These are phyloP conservation scores for Cochlearius cochlearius DNA, from an alignment of 2,113 vertebrate genomes.

Conservation along the genomic window DNA sequence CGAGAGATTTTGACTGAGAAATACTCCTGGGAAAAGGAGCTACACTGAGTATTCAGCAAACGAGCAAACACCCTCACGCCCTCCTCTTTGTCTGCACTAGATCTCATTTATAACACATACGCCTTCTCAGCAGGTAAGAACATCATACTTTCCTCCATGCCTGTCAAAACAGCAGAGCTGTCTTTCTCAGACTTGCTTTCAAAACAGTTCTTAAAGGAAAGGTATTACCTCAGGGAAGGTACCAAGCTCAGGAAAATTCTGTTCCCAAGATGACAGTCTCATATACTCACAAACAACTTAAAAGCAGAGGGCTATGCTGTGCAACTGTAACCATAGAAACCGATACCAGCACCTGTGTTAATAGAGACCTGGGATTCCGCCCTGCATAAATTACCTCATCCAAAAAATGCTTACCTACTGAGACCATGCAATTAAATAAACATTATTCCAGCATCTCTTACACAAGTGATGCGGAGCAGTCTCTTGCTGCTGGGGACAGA, in stretches of 20 bases:
- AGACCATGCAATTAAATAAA: background rate
- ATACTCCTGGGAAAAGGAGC: background rate
- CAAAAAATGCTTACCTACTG: background rate
- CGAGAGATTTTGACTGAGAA: background rate
- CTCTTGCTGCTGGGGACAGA: background rate
- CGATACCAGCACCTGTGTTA: background rate
- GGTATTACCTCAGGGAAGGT: background rate
- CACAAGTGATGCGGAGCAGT: background rate
- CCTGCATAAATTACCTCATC: background rate
- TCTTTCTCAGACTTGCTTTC: background rate
- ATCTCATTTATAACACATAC: background rate
- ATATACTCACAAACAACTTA: constrained; percentile 19
- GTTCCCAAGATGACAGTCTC: background rate
- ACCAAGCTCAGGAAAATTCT: background rate
- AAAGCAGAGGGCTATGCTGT: background rate
- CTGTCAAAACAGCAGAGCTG: background rate
- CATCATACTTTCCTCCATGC: background rate
- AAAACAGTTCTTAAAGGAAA: constrained; percentile 8
- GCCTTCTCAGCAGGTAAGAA: background rate
- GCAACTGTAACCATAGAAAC: constrained; percentile 32
- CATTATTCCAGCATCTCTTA: background rate
- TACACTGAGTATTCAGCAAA: background rate
- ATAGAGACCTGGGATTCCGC: constrained; percentile 1
- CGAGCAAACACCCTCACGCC: background rate
- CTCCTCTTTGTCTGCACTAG: background rate